Evolutionary conservation across 35 echinoderm and acorn worm genomes (phyloP).

Genomic region (Eucidaris tribuloides): DNA sequence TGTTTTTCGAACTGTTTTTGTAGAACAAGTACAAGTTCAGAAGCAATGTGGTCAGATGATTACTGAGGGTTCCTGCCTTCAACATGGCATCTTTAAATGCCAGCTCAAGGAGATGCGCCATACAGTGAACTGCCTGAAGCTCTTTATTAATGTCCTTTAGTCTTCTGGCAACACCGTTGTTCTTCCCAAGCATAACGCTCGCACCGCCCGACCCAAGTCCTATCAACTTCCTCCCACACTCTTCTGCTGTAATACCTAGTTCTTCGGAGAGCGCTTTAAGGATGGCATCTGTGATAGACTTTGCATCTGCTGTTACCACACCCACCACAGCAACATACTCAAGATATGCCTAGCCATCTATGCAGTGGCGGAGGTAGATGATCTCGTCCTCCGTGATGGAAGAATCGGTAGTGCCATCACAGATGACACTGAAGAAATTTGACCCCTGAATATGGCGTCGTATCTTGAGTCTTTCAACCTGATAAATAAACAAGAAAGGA

Average conservation of each 20-base stretch:
- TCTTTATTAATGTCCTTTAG: neutral
- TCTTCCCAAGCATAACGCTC: neutral
- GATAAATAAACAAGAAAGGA: neutral
- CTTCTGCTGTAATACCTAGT: neutral
- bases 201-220: neutral
- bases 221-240: neutral
- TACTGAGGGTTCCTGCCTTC: constrained; percentile 3
- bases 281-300: neutral
- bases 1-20: constrained; percentile 56
- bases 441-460: neutral
- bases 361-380: neutral
- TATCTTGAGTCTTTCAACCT: neutral
- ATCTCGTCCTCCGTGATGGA: neutral
- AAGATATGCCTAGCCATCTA: neutral
- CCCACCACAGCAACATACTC: neutral
- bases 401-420: neutral
- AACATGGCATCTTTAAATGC: constrained; percentile 56
- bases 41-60: constrained; percentile 9
- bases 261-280: neutral
- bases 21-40: constrained; percentile 52
- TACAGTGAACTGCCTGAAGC: neutral
- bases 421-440: neutral
- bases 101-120: neutral
- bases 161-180: neutral
- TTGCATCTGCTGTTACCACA: neutral